phyloP scores from a whole-genome alignment of 2,888 invertebrate genomes.

The Leucophenga montana region DNA sequence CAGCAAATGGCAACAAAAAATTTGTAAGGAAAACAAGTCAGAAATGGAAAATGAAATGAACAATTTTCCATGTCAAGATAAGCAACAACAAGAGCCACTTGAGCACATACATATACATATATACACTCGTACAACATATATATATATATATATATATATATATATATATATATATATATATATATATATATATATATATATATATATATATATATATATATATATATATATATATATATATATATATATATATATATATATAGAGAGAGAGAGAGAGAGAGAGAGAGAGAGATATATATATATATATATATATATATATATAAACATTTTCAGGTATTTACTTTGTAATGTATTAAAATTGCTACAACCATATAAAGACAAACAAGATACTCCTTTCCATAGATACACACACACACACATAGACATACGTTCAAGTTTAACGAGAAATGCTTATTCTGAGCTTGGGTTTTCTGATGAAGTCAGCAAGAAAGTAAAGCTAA shows the following conservation, averaged over 20 bases:
- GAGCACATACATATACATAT: conserved; percentile 7
- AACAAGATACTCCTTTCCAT: neutral
- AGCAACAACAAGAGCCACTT: conserved; percentile 23
- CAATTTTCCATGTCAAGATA: conserved; percentile 49
- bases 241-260: neutral
- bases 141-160: conserved; percentile 6
- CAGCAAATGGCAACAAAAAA: conserved; percentile 28
- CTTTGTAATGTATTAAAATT: conserved; percentile 41
- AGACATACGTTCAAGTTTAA: conserved; percentile 6
- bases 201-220: neutral
- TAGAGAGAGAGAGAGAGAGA: no score
- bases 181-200: conserved; percentile 4
- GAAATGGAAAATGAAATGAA: conserved; percentile 45
- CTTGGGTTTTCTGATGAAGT: conserved; percentile 58
- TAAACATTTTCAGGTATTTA: conserved; percentile 28
- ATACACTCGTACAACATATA: neutral
- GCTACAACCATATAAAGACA: conserved; percentile 21
- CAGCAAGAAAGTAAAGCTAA: conserved; percentile 50
- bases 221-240: conserved; percentile 4
- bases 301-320: neutral
- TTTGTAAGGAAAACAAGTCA: neutral
- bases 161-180: neutral
- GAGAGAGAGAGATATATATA: no score
- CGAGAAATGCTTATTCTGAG: conserved; percentile 58
- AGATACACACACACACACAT: conserved; percentile 14